phyloP scores from a whole-genome alignment of 2,797 vertebrate species.

The Psittacula derbiana region DNA sequence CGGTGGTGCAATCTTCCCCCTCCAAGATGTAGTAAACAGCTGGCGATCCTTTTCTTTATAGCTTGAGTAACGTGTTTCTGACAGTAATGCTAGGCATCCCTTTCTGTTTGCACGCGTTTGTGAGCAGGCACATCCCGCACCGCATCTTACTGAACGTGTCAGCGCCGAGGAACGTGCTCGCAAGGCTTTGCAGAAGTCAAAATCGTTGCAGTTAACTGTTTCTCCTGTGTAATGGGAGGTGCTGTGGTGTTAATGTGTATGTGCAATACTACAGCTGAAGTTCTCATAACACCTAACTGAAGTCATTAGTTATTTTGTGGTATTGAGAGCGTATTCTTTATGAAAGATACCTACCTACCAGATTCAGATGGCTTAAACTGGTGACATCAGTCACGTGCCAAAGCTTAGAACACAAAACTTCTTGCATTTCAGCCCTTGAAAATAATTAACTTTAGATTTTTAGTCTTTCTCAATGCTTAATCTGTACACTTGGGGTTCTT shows the following conservation, averaged over 20 bases:
- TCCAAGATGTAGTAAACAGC: not conserved
- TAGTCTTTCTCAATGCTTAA: not conserved
- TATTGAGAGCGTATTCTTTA: too few species aligned
- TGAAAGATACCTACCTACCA: not conserved
- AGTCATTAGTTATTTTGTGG: not conserved
- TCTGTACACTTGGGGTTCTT: not conserved
- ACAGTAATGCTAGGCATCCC: not conserved
- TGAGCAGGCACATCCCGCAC: not conserved
- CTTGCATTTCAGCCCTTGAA: not conserved
- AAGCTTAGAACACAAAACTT: not conserved
- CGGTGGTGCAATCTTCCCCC: not conserved
- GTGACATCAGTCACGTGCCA: not conserved
- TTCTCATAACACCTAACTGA: not conserved
- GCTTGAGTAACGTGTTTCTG: accelerated
- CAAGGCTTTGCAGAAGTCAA: not conserved
- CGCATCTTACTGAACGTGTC: accelerated
- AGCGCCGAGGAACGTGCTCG: not conserved
- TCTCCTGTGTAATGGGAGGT: not conserved
- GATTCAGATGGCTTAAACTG: not conserved
- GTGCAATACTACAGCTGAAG: not conserved
- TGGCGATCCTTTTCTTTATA: not conserved
- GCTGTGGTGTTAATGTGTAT: not conserved
- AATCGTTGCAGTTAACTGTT: accelerated
- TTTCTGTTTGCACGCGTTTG: not conserved
- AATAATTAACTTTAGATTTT: not conserved